Evolutionary conservation across 2,113 vertebrate genomes (phyloP).

Genomic region (Jaculus jaculus): DNA sequence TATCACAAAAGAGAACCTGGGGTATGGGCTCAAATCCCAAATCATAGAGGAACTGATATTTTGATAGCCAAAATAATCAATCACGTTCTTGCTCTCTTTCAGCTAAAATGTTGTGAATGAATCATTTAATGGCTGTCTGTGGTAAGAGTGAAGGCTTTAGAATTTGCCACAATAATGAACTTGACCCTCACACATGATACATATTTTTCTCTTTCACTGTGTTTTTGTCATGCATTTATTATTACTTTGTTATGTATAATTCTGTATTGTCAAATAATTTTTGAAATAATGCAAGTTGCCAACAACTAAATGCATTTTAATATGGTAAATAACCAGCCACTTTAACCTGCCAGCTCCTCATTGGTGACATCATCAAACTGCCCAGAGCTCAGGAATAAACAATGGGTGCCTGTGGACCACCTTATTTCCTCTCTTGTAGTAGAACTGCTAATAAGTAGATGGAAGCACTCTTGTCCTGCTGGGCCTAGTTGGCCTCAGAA

Average conservation of each 20-base stretch:
- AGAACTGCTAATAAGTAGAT: constrained; percentile 17
- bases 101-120: background rate
- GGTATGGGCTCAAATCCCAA: background rate
- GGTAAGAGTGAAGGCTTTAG: background rate
- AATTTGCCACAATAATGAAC: background rate
- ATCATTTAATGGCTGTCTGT: background rate
- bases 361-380: constrained; percentile 32
- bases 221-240: constrained; percentile 26
- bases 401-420: background rate
- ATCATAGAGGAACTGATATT: background rate
- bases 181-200: background rate
- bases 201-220: background rate
- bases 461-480: constrained; percentile 16
- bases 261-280: constrained; percentile 35
- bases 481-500: constrained; percentile 26
- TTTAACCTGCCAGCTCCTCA: background rate
- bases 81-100: no score
- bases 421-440: constrained; percentile 23
- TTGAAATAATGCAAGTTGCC: background rate
- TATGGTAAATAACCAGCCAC: background rate
- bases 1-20: background rate
- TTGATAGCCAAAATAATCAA: background rate
- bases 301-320: constrained; percentile 11
- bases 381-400: constrained; percentile 31
- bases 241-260: background rate